Conservation (phyloP, 2,888 invertebrate genomes). For the Taenaris catops region DNA sequence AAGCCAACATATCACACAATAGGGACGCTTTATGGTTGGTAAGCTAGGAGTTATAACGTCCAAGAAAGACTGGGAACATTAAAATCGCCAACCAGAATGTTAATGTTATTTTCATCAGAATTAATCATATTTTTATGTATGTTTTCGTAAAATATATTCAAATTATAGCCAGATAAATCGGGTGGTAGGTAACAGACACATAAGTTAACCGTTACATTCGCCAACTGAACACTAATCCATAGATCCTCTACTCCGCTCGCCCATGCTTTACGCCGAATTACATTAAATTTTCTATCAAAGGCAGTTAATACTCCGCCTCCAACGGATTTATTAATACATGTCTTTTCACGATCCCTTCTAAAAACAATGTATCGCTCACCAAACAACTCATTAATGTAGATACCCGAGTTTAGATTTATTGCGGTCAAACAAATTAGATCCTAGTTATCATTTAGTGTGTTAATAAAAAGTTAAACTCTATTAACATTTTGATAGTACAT, state of each 20-base stretch:
- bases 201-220: conserved; percentile 3
- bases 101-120: not conserved
- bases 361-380: conserved; percentile 9
- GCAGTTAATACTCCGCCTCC: conserved; percentile 12
- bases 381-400: conserved; percentile 1
- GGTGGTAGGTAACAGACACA: conserved; percentile 13
- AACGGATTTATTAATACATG: conserved; percentile 6
- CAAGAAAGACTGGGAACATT: conserved; percentile 8
- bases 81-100: conserved; percentile 9
- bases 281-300: conserved; percentile 7
- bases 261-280: conserved; percentile 7
- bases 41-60: not conserved
- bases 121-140: conserved; percentile 1
- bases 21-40: conserved; percentile 1
- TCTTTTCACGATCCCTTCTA: conserved; percentile 10
- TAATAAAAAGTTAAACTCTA: conserved; percentile 5
- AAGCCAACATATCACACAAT: not conserved
- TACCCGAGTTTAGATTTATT: conserved; percentile 3
- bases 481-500: conserved; percentile 10
- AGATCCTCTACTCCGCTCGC: conserved; percentile 9
- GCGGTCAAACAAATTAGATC: conserved; percentile 3
- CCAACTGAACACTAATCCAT: conserved; percentile 2
- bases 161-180: conserved; percentile 2
- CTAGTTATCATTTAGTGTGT: not conserved
- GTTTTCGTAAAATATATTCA: conserved; percentile 2